Evolutionary conservation across 2,797 vertebrate genomes (phyloP).

Genomic region (Macroramphosus scolopax): DNA sequence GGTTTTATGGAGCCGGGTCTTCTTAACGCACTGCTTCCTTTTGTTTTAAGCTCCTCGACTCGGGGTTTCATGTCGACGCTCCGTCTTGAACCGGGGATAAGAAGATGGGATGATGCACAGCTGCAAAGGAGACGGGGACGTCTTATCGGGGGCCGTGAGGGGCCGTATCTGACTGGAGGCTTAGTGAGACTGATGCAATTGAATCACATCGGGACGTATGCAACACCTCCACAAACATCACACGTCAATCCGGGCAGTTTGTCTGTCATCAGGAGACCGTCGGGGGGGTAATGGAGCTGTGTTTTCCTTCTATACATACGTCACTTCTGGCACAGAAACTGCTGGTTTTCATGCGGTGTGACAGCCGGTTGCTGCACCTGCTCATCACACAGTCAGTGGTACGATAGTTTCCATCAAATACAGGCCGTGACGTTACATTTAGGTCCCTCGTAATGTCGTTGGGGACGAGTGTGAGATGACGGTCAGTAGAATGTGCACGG

Average conservation of each 20-base stretch:
- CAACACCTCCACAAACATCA: constrained; percentile 54
- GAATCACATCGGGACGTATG: constrained; percentile 64
- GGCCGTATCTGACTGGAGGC: constrained; percentile 44
- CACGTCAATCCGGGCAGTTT: constrained; percentile 43
- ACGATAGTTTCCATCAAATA: too few species aligned
- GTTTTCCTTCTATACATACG: constrained; percentile 26
- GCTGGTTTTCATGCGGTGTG: constrained; percentile 30
- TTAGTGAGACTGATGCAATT: constrained; percentile 45
- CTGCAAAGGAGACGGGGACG: constrained; percentile 45
- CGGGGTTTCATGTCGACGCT: constrained; percentile 45
- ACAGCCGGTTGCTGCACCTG: constrained; percentile 32
- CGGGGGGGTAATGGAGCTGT: constrained; percentile 44
- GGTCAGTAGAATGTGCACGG: too few species aligned
- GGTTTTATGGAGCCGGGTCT: constrained; percentile 28
- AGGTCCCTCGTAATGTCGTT: too few species aligned
- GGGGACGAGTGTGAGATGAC: too few species aligned
- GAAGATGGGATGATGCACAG: constrained; percentile 47
- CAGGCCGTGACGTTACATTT: too few species aligned
- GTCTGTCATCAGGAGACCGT: constrained; percentile 56
- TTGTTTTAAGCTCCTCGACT: constrained; percentile 43
- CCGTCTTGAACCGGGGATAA: constrained; percentile 41
- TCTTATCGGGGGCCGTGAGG: constrained; percentile 36
- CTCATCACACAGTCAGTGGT: constrained; percentile 15
- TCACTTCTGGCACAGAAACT: constrained; percentile 32
- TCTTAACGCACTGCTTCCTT: constrained; percentile 31